Percentiles rank a stretch among this genome's conserved stretches.
Conservation (phyloP, 2,888 invertebrate species). For the Sceliomorpha sp. region DNA sequence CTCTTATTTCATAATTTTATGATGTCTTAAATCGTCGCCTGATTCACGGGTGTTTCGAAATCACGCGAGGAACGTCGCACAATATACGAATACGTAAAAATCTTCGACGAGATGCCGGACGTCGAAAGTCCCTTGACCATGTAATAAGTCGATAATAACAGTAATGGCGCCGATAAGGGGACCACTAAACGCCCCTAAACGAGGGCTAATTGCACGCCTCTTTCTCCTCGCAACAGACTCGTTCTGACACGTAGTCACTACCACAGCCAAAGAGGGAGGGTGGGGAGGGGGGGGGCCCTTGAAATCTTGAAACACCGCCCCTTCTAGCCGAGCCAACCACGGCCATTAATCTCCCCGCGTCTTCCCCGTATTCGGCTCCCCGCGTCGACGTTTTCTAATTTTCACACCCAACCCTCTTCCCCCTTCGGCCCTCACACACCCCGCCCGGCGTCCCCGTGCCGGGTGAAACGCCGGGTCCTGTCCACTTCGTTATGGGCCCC, state of each 20-base stretch:
- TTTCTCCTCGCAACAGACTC: constrained; percentile 31
- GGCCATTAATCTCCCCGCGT: no score
- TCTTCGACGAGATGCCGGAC: constrained; percentile 59
- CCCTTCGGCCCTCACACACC: no score
- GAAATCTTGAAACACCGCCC: no score
- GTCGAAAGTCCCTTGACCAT: constrained; percentile 58
- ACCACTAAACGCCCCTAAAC: constrained; percentile 77
- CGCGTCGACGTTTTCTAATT: no score
- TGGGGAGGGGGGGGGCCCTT: no score
- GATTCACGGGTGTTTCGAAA: constrained; percentile 40
- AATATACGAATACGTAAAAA: constrained; percentile 35
- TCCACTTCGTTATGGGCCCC: no score
- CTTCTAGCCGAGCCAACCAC: no score
- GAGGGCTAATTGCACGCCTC: constrained; percentile 76
- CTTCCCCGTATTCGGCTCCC: no score
- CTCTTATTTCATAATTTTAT: constrained; percentile 47
- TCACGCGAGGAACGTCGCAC: constrained; percentile 46
- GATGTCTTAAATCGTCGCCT: constrained; percentile 54
- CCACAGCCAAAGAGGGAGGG: no score
- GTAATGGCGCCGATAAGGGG: constrained; percentile 76
- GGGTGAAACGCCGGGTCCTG: no score
- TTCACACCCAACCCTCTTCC: no score
- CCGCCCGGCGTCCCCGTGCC: no score
- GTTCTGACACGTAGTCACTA: constrained; percentile 22
- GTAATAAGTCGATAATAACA: constrained; percentile 80